Base-by-base conservation (phyloP, 2,113 vertebrate genomes). In the Clarias gariepinus region DNA sequence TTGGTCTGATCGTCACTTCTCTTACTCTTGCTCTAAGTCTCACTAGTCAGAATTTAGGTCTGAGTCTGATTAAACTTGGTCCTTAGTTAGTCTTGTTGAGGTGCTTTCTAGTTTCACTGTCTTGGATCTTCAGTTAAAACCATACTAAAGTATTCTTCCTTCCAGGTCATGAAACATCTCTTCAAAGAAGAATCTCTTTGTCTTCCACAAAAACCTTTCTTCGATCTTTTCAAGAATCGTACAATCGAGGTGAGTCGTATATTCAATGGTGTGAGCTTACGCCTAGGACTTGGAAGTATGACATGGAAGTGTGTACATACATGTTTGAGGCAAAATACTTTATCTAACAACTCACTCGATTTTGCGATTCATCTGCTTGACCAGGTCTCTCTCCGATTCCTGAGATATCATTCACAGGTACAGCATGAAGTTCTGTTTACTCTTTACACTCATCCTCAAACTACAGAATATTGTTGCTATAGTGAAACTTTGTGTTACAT, bases 381-480 rank as follows among this genome's bases (percentile, higher is more conserved):
- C 80, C 90, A 94, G 93, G 52, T 76, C 91, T 95, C 4, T 87
- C 91, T 25, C 74, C 93, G 3, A 95, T 95, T 90, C 47, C 84
- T 76, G 95, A 95, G 89, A 86, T 76, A 3, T 87, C 86, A 63
- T 0, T 73, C 4, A 84, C 86, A 83, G 66, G 77, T 87, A 85
- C 19, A n/a, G 36, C 52, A 28, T 69, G 28, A 47, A 53, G n/a
- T 55, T 55, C 74, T n/a, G 28, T 78, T 57, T 19, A n/a, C 3
- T 52, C 73, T 25, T n/a, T 8, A 52, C 69, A 11, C 33, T 41
- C 69, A 15, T 25, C 19, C 11, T 52, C 5, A 52, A 2, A 76
- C 33, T 52, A n/a, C 25, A 63, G 21, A 8, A 69, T 11, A 52
- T 25, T 15, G 23, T 7, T 1, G 41, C 25, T 3, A 8, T 47